Evolutionary conservation across 2,888 invertebrate species (phyloP).

Genomic region (Macrophya annulata): DNA sequence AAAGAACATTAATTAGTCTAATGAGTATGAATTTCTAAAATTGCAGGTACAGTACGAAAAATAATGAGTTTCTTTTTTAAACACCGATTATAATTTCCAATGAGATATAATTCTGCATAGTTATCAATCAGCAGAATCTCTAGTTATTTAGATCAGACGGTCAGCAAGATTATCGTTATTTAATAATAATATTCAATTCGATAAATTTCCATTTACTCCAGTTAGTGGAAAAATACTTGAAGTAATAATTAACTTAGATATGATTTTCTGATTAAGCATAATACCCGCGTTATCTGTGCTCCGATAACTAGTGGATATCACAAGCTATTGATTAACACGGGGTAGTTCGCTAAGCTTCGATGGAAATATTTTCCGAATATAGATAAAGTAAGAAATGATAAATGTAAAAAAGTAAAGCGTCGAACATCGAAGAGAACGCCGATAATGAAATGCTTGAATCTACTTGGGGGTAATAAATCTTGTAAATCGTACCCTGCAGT

Average conservation of each 20-base stretch:
- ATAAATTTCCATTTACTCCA: not conserved
- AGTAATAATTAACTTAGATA: not conserved
- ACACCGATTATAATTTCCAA: not conserved
- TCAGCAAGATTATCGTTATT: not conserved
- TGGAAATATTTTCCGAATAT: not conserved
- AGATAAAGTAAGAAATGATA: not conserved
- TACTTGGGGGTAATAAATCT: slow-evolving; percentile 9
- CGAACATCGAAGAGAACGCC: not conserved
- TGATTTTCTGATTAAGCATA: not conserved
- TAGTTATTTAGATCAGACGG: not conserved
- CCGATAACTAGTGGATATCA: not conserved
- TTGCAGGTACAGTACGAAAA: not conserved
- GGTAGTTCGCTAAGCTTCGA: not conserved
- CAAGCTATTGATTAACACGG: slow-evolving; percentile 11
- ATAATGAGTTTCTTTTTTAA: not conserved
- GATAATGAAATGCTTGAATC: slow-evolving; percentile 25
- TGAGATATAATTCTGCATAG: not conserved
- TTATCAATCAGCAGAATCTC: not conserved
- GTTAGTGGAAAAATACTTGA: not conserved
- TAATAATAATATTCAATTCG: not conserved
- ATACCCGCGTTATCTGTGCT: not conserved
- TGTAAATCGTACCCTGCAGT: slow-evolving; percentile 2
- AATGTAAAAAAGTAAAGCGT: not conserved
- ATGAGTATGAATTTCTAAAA: not conserved
- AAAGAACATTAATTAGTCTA: not conserved